These are phyloP conservation scores for Cordilura impudica DNA, from an alignment of 2,888 invertebrate species.

Conservation along the genomic window DNA sequence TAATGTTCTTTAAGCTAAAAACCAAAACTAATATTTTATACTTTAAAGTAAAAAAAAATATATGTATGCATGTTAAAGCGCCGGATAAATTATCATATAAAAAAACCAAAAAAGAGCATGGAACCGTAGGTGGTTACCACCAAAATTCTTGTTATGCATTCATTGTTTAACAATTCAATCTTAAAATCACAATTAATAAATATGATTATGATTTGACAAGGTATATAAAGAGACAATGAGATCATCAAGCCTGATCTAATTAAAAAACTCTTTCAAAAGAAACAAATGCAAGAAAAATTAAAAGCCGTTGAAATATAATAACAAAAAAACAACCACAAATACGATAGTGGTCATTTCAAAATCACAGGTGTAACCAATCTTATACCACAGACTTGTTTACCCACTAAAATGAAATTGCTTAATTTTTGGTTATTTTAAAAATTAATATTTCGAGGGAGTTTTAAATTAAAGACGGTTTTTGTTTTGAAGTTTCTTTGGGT, in stretches of 20 bases:
- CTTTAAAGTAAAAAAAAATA: too few relatives aligned
- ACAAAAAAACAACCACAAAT: background rate
- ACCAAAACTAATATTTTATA: too few relatives aligned
- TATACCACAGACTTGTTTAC: background rate
- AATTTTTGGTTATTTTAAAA: constrained; percentile 28
- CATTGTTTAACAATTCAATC: background rate
- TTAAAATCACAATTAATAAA: background rate
- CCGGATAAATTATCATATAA: background rate
- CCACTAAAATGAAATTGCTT: constrained; percentile 30
- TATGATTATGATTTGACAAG: background rate
- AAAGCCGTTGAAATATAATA: background rate
- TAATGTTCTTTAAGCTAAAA: too few relatives aligned
- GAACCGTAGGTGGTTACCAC: constrained; percentile 20
- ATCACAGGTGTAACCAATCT: constrained; percentile 26
- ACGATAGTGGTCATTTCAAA: background rate
- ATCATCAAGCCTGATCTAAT: background rate
- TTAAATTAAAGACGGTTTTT: background rate
- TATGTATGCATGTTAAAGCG: background rate
- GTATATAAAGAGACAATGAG: background rate
- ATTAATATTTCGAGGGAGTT: background rate
- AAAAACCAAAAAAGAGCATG: too few relatives aligned
- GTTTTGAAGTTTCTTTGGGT: constrained; percentile 11
- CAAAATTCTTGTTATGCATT: background rate
- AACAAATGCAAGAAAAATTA: background rate
- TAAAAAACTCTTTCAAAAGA: background rate